Evolutionary conservation across 2,797 vertebrate genomes (phyloP).

Genomic region (Buceros bicornis): DNA sequence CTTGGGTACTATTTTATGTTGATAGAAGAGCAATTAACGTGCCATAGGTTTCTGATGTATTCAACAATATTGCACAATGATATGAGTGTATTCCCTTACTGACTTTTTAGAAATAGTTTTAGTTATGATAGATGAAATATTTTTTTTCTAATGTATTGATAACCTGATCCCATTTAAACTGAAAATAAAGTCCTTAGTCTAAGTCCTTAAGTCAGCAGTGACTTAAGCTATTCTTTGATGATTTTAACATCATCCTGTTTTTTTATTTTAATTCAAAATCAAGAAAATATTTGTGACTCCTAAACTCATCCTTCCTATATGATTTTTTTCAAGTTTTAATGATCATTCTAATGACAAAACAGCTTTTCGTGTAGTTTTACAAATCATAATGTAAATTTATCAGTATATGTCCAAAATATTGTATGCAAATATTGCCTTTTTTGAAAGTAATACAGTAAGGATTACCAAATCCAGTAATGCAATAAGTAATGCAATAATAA

Average conservation of each 20-base stretch:
- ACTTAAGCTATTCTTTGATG: not conserved
- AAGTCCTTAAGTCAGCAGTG: not conserved
- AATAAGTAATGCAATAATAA: not conserved
- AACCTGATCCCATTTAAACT: not conserved
- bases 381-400: not conserved
- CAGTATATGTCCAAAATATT: not conserved
- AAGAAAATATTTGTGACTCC: not conserved
- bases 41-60: not conserved
- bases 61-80: not conserved
- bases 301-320: not conserved
- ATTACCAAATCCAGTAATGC: not conserved
- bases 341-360: not conserved
- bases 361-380: not conserved
- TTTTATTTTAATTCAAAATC: not conserved
- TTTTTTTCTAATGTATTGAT: not conserved
- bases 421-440: not conserved
- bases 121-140: not conserved
- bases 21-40: not conserved
- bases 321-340: not conserved
- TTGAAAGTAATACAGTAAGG: not conserved
- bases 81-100: not conserved
- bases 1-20: slow-evolving; percentile 13
- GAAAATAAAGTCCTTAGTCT: not conserved
- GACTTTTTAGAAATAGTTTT: not conserved
- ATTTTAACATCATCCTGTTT: not conserved